Evolutionary conservation across 2,888 invertebrate genomes (phyloP), one percentile per base, ranked within the genome.

Genomic region (Drosophila setosimentum): DNA sequence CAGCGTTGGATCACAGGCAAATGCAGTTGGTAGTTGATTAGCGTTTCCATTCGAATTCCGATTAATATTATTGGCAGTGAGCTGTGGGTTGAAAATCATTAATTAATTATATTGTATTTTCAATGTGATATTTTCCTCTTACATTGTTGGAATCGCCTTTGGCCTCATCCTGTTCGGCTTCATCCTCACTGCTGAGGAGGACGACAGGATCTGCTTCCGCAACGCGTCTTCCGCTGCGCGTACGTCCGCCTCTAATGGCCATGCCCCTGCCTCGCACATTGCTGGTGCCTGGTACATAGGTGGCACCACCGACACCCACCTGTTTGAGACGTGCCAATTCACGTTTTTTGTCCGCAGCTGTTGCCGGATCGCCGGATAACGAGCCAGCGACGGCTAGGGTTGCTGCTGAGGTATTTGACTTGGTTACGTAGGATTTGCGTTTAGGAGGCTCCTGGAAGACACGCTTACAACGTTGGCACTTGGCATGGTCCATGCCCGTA

Each of bases 401-500:
- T 6, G 75, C 50, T 27, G 76, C 61, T 16, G 68, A 57, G 1
- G 77, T 54, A 50, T 68, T 82, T 50, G 63, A 75, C 60, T 92
- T 92, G n/a, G 85, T 83, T 3, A 79, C 53, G 40, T 85, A 85
- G 24, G 86, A 81, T 30, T 79, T 85, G 32, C 93, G 92, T 93
- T 96, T 96, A 35, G 96, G 96, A 87, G 96, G 95, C 73, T 96
- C 96, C 1, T 95, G 95, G 82, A 97, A 95, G 89, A 95, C 95
- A 86, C 95, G 94, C 91, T 95, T 95, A 93, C 97, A 97, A 80
- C 95, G 93, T 93, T 96, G 95, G 93, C 98, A 98, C 73, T 95
- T 95, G 82, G 95, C 96, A 92, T 97, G 97, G 92, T 97, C 96
- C 83, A 95, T 94, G 60, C 97, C 97, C 53, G 96, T 94, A 90